Base-by-base conservation (phyloP, 2,888 invertebrate genomes). In the Aspidiotus rigidus region DNA sequence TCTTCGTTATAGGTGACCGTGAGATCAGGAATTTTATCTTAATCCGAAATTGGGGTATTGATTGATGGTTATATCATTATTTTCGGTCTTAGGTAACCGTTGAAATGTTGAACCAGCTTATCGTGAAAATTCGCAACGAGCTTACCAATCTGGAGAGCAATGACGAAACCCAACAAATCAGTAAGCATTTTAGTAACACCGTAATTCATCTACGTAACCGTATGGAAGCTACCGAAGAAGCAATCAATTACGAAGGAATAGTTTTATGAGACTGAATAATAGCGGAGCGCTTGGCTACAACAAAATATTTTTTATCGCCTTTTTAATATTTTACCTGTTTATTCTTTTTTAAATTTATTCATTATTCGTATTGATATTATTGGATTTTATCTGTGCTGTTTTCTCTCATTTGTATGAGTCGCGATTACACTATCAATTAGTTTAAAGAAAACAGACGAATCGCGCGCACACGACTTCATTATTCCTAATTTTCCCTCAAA, bases 141-240 rank as follows among this genome's bases (percentile, higher is more conserved):
- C 79, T 97, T 42, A 92, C 94, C 0, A 94, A 93, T 78, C 81
- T 99, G 72, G 98, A 98, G 77, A 88, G 89, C 62, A 93, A 90
- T 16, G 95, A 96, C 75, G 98, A 98, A 78, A 93, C 94, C 42
- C 96, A 98, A 76, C 95, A 96, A 80, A 94, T 99, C 74, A 90
- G 90, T 72, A 93, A 92, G 77, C 97, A 97, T 78, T 93, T 97
- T 79, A 89, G 89, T 75, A 93, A 93, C 77, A 93, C 93, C 0
- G 79, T 93, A 75, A 88, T 89, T 73, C 92, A 93, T 76, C 82
- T 93, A 74, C 84, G 85, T 77, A 86, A 86, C 75, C 80, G 87
- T 74, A 79, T 83, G 78, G 86, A 87, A 75, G 84, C 84, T 63
- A 83, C 86, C 0, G 86, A 85, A 74, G 87, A 87, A 55, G 83